phyloP scores from a whole-genome alignment of 2,113 vertebrate species.

The Falco punctatus region DNA sequence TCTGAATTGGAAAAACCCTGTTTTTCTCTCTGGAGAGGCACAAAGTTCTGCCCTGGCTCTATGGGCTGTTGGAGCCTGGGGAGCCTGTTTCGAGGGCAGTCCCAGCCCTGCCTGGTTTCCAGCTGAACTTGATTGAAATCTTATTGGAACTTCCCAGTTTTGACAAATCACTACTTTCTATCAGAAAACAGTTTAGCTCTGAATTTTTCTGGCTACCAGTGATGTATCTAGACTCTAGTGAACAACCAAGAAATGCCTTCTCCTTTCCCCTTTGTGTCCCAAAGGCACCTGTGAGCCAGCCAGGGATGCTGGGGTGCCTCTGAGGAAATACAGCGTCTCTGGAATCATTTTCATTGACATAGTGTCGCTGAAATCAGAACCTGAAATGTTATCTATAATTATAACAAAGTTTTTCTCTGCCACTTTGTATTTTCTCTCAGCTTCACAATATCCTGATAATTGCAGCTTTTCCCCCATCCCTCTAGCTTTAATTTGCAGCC shows the following conservation, averaged over 20 bases:
- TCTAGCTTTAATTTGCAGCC: constrained; percentile 56
- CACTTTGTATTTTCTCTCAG: background rate
- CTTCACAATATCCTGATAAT: constrained; percentile 16
- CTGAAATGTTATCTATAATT: constrained; percentile 12
- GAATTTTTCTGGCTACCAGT: background rate
- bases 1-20: background rate
- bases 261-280: background rate
- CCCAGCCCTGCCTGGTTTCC: background rate
- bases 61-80: background rate
- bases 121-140: background rate
- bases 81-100: background rate
- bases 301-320: background rate
- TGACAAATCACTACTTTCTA: background rate
- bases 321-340: background rate
- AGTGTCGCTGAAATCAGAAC: background rate
- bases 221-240: background rate
- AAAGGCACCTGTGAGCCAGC: background rate
- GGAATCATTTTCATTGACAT: background rate
- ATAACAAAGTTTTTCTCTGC: constrained; percentile 15
- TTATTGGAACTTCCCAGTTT: background rate
- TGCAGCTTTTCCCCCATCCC: background rate
- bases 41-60: background rate
- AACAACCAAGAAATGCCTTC: background rate
- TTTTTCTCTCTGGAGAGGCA: background rate
- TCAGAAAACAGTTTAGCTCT: background rate